phyloP scores from a whole-genome alignment of 1,140 invertebrate genomes.

The Microvelia longipes region DNA sequence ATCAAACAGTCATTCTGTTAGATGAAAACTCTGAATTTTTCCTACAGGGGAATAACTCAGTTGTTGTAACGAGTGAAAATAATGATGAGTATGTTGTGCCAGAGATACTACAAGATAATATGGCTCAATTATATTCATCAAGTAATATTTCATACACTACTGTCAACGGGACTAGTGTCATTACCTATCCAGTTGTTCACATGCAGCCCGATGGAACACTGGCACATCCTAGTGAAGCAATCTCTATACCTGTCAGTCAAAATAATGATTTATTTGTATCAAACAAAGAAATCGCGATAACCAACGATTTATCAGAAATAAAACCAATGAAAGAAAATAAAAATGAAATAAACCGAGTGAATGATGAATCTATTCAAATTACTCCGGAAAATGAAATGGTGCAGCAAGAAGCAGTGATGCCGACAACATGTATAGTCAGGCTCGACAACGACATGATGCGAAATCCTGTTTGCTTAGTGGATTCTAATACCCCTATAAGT shows the following conservation, averaged over 20 bases:
- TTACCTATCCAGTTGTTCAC: constrained; percentile 2
- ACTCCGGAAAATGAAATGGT: neutral
- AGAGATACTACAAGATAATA: constrained; percentile 16
- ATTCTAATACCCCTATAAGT: neutral
- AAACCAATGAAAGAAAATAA: neutral
- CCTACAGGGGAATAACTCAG: constrained; percentile 16
- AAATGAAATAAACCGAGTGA: neutral
- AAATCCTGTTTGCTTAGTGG: neutral
- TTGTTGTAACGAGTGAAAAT: constrained; percentile 10
- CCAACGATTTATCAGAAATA: neutral
- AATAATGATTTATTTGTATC: neutral
- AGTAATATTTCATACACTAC: constrained; percentile 1
- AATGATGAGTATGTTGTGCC: constrained; percentile 20
- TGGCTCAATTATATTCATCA: neutral
- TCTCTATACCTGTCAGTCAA: neutral
- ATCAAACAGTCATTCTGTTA: constrained; percentile 20
- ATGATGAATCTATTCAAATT: neutral
- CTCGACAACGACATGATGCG: neutral
- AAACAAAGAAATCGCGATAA: neutral
- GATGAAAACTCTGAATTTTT: constrained; percentile 18
- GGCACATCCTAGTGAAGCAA: neutral
- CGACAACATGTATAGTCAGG: neutral
- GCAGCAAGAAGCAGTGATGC: neutral
- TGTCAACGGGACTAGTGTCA: neutral
- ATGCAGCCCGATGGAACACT: neutral